Evolutionary conservation across 2,113 vertebrate genomes (phyloP), one percentile per base, ranked within the genome.

Genomic region (Clarias gariepinus): DNA sequence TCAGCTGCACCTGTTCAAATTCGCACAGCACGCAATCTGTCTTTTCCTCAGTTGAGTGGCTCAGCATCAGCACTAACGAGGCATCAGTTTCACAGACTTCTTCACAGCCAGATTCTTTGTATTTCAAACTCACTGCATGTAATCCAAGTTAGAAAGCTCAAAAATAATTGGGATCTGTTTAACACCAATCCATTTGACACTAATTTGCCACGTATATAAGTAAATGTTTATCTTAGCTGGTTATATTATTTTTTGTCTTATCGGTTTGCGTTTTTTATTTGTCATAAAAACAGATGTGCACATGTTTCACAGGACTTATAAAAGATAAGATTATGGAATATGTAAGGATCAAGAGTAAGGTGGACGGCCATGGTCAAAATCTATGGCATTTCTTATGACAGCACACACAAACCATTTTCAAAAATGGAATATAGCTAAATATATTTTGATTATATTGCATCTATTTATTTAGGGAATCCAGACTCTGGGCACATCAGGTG

Each of bases 1-100:
- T 89, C 88, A 66, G 71, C 77, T 81, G 86, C 86, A 79, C 84
- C 64, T 60, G 81, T 80, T 55, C 74, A 89, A 84, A 84, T 73
- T 68, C 82, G 77, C 85, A n/a, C 36, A 87, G 88, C 81, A 87
- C 61, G 74, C 82, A 86, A 73, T 81, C 52, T 66, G 84, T 74
- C 33, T 73, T 30, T 82, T 84, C 85, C 78, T 81, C 82, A 84
- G 52, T 78, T 28, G 58, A 76, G 76, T 71, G 55, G 74, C 58
- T 80, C 76, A 55, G 78, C 85, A 86, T 83, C 81, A 86, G 63
- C 33, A 18, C 66, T 86, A 89, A 89, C 68, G 15, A 84, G 77
- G 82, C 68, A 13, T 74, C 66, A 11, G 60, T 66, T n/a, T 57
- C 60, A 66, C 19, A 23, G 11, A 52, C 64, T 85, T 85, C 58